Base-by-base conservation (phyloP, 2,113 vertebrate genomes). In the Coracopsis vasa region DNA sequence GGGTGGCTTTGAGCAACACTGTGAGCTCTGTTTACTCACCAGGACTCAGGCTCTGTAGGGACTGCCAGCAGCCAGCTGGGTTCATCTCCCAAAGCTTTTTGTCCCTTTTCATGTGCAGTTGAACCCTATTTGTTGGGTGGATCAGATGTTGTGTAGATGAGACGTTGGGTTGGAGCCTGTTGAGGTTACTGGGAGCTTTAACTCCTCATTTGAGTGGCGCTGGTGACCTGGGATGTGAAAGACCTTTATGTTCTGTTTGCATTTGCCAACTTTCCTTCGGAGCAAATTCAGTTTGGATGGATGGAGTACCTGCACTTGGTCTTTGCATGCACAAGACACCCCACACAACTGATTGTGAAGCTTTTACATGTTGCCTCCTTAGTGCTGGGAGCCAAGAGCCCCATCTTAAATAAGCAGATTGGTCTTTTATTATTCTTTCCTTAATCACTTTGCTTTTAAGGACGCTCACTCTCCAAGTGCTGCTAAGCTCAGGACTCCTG, bases 401-500 rank as follows among this genome's bases (percentile, higher is more conserved):
- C n/a, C 16, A 0, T 45, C 3, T 71, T 53, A 74, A 69, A 72
- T 33, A 72, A 88, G 77, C 66, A 87, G 41, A 85, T 75, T 51
- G 27, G 39, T 88, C 60, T 92, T 77, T n/a, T 37, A 13, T 75
- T 84, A 24, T 51, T 2, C 42, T 85, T 71, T 88, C 73, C 70
- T 94, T 86, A 27, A 94, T 87, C 51, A 41, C 95, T 92, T 95
- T 96, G 86, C 91, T 87, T 94, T 94, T 87, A 89, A 94, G 94
- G 95, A 66, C 1, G 6, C 86, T 95, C 28, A 54, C 92, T 95
- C 83, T 96, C 88, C 91, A 77, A 61, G 92, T 79, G 91, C 87
- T 94, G 94, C 92, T 92, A 92, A 95, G 86, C 92, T 91, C 92
- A 83, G 92, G 72, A 90, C 79, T 84, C 14, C 45, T 60, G 91